Evolutionary conservation across 2,797 vertebrate genomes (phyloP), one percentile per base, ranked within the genome.

Genomic region (Siniperca scherzeri): DNA sequence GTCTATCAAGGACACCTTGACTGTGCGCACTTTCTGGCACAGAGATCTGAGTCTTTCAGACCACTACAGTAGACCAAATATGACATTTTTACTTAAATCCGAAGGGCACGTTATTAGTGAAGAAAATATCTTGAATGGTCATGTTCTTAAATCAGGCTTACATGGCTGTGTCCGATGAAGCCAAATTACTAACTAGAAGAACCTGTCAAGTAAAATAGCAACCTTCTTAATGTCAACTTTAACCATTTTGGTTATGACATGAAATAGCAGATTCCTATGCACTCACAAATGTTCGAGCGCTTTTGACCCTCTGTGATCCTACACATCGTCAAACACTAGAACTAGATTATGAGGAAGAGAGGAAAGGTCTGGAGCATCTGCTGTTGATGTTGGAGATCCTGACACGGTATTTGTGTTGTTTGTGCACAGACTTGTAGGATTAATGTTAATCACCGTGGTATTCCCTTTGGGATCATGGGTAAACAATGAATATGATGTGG

Each of bases 401-500:
- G 38, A 74, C 80, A 79, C 17, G 73, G 38, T 67, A n/a, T 86
- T 83, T 74, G 66, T 78, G 57, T 73, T 87, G 73, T 90, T 92
- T 90, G 81, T 33, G 13, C 81, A 50, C 33, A 56, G 87, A 89
- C 82, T 78, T 87, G 90, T 88, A 64, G 85, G 88, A 90, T 93
- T 90, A 90, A 74, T 83, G 88, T 88, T 89, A 89, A 92, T 88
- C 91, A 74, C 84, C 19, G 62, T 50, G 68, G 79, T 74, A 70
- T 91, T 90, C 87, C 74, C 84, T 79, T 75, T 42, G 66, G 83
- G 90, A 78, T 81, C 74, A 25, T 16, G 74, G 7, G 53, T 44
- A 83, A 83, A 91, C 82, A 88, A 81, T 74, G 73, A 40, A 33
- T 59, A 64, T 72, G 38, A 78, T 70, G 80, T 88, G 74, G 84